phyloP scores from a whole-genome alignment of 2,888 invertebrate genomes.

The Phaedon cochleariae region DNA sequence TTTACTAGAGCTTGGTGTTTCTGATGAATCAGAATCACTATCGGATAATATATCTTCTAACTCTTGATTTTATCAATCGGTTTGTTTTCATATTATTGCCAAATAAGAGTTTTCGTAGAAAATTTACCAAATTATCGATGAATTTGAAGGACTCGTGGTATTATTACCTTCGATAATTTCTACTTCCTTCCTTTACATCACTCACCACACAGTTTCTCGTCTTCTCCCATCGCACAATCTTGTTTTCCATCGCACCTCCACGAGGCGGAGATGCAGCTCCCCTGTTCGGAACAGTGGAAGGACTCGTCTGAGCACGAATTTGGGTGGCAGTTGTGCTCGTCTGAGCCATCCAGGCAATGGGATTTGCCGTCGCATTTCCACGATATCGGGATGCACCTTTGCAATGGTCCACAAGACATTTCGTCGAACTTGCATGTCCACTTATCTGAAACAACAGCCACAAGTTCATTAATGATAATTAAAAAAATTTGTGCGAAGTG shows the following conservation, averaged over 20 bases:
- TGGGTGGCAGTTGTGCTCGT: slow-evolving; percentile 65
- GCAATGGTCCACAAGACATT: slow-evolving; percentile 62
- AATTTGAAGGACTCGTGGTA: too few relatives aligned
- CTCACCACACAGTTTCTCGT: slow-evolving; percentile 67
- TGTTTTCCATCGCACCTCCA: slow-evolving; percentile 68
- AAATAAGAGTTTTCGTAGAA: too few relatives aligned
- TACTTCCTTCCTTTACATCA: too few relatives aligned
- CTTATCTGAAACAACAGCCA: slow-evolving; percentile 39
- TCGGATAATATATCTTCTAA: too few relatives aligned
- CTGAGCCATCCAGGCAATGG: slow-evolving; percentile 67
- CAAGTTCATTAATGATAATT: too few relatives aligned
- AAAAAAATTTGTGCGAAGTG: too few relatives aligned
- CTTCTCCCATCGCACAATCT: slow-evolving; percentile 68
- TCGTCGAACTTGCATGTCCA: slow-evolving; percentile 67
- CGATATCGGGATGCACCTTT: slow-evolving; percentile 66
- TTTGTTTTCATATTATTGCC: too few relatives aligned
- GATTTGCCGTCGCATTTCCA: slow-evolving; percentile 69
- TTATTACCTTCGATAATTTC: too few relatives aligned
- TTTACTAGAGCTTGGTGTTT: too few relatives aligned
- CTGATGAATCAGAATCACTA: too few relatives aligned
- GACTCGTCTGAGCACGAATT: slow-evolving; percentile 65
- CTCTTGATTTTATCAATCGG: too few relatives aligned
- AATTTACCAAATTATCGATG: too few relatives aligned
- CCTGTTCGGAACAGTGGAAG: slow-evolving; percentile 68
- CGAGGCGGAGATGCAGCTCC: slow-evolving; percentile 68